Evolutionary conservation across 2,888 invertebrate genomes (phyloP).

Genomic region (Limnephilus marmoratus): DNA sequence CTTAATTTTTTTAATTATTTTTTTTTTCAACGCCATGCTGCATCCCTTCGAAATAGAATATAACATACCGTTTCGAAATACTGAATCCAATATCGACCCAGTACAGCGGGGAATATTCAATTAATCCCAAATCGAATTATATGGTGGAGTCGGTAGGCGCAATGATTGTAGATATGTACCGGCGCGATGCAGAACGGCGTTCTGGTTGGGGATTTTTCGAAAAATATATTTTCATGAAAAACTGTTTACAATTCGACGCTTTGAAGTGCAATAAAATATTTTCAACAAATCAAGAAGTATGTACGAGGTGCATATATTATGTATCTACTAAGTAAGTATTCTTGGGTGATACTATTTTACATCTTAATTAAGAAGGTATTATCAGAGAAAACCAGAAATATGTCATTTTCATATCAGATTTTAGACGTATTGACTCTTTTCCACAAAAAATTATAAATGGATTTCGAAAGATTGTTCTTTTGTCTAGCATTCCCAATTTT

Average conservation of each 20-base stretch:
- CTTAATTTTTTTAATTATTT: too few relatives aligned
- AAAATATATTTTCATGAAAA: background rate
- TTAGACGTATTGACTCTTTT: too few relatives aligned
- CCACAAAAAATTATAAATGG: too few relatives aligned
- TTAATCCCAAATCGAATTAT: slow-evolving; percentile 65
- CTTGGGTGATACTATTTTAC: too few relatives aligned
- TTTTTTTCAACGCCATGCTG: background rate
- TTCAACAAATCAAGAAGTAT: background rate
- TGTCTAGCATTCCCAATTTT: too few relatives aligned
- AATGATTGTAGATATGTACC: background rate
- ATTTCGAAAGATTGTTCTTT: too few relatives aligned
- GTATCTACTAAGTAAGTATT: too few relatives aligned
- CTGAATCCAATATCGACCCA: slow-evolving; percentile 61
- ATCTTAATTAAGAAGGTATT: too few relatives aligned
- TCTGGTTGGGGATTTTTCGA: background rate
- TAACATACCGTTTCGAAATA: background rate
- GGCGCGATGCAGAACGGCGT: background rate
- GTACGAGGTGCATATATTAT: too few relatives aligned
- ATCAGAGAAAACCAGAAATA: too few relatives aligned
- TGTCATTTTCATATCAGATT: too few relatives aligned
- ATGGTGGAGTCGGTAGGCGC: slow-evolving; percentile 32
- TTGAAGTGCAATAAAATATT: background rate
- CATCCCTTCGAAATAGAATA: background rate
- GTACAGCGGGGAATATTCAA: slow-evolving; percentile 62
- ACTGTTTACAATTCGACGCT: background rate